phyloP scores from a whole-genome alignment of 2,113 vertebrate genomes.

The Pionites leucogaster region DNA sequence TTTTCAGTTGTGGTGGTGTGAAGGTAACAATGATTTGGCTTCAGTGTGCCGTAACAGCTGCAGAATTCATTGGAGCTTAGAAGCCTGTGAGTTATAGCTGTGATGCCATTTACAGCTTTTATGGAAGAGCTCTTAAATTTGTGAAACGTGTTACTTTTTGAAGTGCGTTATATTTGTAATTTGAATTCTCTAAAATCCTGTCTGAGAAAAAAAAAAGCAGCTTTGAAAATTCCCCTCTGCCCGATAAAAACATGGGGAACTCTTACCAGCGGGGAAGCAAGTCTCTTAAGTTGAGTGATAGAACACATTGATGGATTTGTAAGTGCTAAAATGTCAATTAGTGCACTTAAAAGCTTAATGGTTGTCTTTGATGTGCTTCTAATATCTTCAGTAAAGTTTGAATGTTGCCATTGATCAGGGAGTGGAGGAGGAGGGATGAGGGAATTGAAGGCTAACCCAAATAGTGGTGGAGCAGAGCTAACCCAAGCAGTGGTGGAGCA shows the following conservation, averaged over 20 bases:
- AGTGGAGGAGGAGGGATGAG: neutral
- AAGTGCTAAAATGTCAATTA: conserved; percentile 67
- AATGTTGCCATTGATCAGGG: conserved; percentile 43
- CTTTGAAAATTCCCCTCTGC: conserved; percentile 37
- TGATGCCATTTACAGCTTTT: conserved; percentile 48
- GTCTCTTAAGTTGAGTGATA: conserved; percentile 19
- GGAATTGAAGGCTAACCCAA: neutral
- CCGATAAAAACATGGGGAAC: neutral
- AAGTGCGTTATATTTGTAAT: conserved; percentile 49
- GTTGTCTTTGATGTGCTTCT: conserved; percentile 58
- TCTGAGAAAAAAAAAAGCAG: neutral
- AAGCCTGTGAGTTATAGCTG: conserved; percentile 34
- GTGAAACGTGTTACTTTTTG: conserved; percentile 55
- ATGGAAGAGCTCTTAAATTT: conserved; percentile 51
- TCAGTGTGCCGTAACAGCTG: neutral
- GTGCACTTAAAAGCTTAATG: conserved; percentile 62
- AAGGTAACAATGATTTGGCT: conserved; percentile 69
- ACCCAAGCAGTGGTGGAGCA: accelerated
- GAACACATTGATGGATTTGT: conserved; percentile 55
- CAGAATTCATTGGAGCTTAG: conserved; percentile 35
- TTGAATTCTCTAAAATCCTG: conserved; percentile 41
- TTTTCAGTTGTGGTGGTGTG: conserved; percentile 57
- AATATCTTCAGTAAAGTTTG: conserved; percentile 46
- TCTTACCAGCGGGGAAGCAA: neutral
- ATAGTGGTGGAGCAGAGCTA: accelerated